Percentiles rank a stretch among this genome's conserved stretches.
Evolutionary conservation across 2,888 invertebrate genomes (phyloP).

Genomic region (Entomobrya proxima): DNA sequence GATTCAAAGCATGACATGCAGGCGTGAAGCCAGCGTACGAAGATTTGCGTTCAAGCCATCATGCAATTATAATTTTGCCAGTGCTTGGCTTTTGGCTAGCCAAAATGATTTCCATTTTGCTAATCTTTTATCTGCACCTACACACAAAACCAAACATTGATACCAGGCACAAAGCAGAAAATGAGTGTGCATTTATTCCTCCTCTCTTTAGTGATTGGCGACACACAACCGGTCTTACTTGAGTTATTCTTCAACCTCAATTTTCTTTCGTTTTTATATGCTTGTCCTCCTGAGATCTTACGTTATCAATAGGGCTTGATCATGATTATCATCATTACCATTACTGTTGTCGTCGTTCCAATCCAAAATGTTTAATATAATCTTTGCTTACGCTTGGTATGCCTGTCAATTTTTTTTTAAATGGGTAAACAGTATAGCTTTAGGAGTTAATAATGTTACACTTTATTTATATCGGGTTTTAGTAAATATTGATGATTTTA

Average conservation of each 20-base stretch:
- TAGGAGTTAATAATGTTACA: constrained; percentile 2
- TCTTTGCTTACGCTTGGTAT: constrained; percentile 22
- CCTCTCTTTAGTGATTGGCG: constrained; percentile 30
- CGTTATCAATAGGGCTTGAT: not conserved
- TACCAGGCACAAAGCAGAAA: not conserved
- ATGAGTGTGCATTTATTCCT: not conserved
- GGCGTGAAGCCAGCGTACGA: not conserved
- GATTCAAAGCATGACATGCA: not conserved
- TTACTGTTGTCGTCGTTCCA: constrained; percentile 23
- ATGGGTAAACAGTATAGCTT: not conserved
- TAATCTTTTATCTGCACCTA: not conserved
- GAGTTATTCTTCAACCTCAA: constrained; percentile 51
- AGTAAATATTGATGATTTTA: too few species aligned
- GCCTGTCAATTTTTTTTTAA: not conserved
- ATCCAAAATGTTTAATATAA: constrained; percentile 41
- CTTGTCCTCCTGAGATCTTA: not conserved
- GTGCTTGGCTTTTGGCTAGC: not conserved
- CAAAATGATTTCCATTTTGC: constrained; percentile 14
- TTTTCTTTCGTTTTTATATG: constrained; percentile 5
- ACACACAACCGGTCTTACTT: constrained; percentile 44
- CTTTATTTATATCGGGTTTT: constrained; percentile 40
- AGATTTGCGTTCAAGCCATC: not conserved
- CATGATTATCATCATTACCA: not conserved
- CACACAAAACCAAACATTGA: constrained; percentile 5
- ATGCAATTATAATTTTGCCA: not conserved